phyloP scores from a whole-genome alignment of 30 jellyfish, hydroid and myxozoan species.

The Sanderia malayensis region DNA sequence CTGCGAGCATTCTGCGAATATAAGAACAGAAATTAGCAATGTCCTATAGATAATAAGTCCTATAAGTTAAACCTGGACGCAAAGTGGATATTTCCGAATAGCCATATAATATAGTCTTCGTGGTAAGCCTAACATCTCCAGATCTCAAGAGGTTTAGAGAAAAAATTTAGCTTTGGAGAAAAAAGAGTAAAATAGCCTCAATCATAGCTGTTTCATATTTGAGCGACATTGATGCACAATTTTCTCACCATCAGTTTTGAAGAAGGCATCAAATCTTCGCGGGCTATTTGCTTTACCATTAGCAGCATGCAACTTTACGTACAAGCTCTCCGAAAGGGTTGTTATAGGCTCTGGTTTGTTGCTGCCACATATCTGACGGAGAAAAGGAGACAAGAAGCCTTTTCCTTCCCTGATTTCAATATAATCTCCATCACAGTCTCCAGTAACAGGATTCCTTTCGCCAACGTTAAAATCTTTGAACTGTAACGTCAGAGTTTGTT shows the following conservation, averaged over 20 bases:
- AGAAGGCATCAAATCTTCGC: slow-evolving; percentile 44
- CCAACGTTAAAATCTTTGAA: slow-evolving; percentile 83
- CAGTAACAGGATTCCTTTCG: slow-evolving; percentile 31
- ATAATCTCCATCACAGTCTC: slow-evolving; percentile 73
- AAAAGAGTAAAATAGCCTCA: too few relatives aligned
- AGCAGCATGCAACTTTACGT: slow-evolving; percentile 59
- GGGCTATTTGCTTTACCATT: slow-evolving; percentile 3
- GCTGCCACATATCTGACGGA: slow-evolving; percentile 71
- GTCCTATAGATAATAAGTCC: too few relatives aligned
- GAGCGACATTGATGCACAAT: too few relatives aligned
- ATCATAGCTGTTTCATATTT: too few relatives aligned
- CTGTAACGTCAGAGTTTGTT: slow-evolving; percentile 46
- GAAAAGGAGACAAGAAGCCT: slow-evolving; percentile 85
- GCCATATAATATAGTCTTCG: too few relatives aligned
- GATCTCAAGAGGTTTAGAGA: too few relatives aligned
- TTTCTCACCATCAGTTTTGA: slow-evolving; percentile 80
- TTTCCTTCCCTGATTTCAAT: slow-evolving; percentile 88
- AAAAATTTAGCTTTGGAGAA: too few relatives aligned
- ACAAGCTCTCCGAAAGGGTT: slow-evolving; percentile 67
- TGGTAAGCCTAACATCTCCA: too few relatives aligned
- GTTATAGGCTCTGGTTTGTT: slow-evolving; percentile 70
- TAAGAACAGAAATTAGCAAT: too few relatives aligned
- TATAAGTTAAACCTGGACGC: too few relatives aligned
- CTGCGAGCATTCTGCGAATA: slow-evolving; percentile 74
- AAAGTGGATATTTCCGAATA: too few relatives aligned